A percentile compares a stretch with the other conserved stretches of the same genome.
Evolutionary conservation across 2,888 invertebrate species (phyloP).

Genomic region (Sinotaia quadrata): DNA sequence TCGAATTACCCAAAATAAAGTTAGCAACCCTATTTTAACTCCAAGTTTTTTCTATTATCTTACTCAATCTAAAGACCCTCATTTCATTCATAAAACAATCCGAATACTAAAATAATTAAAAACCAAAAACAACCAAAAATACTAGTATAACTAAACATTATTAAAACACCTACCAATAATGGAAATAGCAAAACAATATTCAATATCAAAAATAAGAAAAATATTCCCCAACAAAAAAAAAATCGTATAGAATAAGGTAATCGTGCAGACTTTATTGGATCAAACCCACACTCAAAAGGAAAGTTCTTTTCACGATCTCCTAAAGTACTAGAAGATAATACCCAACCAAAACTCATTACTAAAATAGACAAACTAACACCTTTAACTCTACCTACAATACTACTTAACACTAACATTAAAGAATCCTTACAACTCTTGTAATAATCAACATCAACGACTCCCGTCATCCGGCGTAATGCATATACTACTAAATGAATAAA

Average conservation of each 20-base stretch:
- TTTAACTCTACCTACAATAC: background rate
- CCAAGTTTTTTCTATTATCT: slow-evolving; percentile 23
- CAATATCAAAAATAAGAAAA: slow-evolving; percentile 83
- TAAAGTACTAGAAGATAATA: slow-evolving; percentile 28
- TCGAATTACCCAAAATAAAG: slow-evolving; percentile 41
- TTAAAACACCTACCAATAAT: slow-evolving; percentile 51
- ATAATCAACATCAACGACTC: slow-evolving; percentile 26
- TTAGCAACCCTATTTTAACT: slow-evolving; percentile 44
- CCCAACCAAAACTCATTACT: background rate
- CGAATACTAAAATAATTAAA: slow-evolving; percentile 27
- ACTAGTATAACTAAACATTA: background rate
- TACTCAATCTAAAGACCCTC: slow-evolving; percentile 32
- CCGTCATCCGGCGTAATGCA: slow-evolving; percentile 30
- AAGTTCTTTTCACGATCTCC: slow-evolving; percentile 43
- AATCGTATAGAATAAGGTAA: slow-evolving; percentile 78
- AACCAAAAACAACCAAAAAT: slow-evolving; percentile 9
- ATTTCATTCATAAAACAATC: slow-evolving; percentile 31
- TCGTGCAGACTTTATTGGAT: slow-evolving; percentile 75
- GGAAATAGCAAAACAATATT: slow-evolving; percentile 80
- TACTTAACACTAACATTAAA: slow-evolving; percentile 16
- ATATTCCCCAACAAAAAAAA: slow-evolving; percentile 79
- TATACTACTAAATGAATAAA: slow-evolving; percentile 9
- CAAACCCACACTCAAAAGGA: slow-evolving; percentile 80
- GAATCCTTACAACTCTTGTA: slow-evolving; percentile 9
- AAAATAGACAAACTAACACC: background rate